These are phyloP conservation scores for Jordanella pulchra DNA, from an alignment of 2,797 vertebrate genomes.

Conservation along the genomic window DNA sequence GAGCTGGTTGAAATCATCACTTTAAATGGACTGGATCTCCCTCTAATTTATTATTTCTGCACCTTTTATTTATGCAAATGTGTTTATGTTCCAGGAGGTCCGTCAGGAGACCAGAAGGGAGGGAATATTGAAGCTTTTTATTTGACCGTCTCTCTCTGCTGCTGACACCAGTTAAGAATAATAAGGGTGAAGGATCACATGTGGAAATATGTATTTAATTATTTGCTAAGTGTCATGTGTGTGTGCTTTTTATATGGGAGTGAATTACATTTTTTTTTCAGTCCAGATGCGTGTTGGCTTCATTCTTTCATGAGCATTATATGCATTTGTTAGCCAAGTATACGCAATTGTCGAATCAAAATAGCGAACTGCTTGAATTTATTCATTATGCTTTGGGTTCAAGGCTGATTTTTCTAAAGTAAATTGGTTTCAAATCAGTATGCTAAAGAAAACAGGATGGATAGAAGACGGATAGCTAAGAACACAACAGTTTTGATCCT, in stretches of 20 bases:
- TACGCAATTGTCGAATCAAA: too few relatives aligned
- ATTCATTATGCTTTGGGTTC: neutral
- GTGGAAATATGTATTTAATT: conserved; percentile 36
- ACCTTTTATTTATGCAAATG: conserved; percentile 60
- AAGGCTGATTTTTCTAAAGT: too few relatives aligned
- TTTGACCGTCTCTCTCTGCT: conserved; percentile 29
- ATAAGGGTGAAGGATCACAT: conserved; percentile 29
- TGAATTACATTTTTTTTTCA: conserved; percentile 47
- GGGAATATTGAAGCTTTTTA: conserved; percentile 30
- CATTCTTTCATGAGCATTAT: neutral
- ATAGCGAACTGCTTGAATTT: neutral
- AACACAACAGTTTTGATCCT: too few relatives aligned
- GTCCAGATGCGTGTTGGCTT: conserved; percentile 16
- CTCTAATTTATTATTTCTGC: conserved; percentile 64
- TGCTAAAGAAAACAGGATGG: neutral
- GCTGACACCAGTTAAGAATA: conserved; percentile 25
- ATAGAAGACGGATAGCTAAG: too few relatives aligned
- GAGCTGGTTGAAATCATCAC: conserved; percentile 27
- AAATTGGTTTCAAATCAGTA: neutral
- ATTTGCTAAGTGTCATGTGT: conserved; percentile 56
- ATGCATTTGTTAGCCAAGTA: too few relatives aligned
- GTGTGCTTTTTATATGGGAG: conserved; percentile 61
- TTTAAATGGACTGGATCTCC: conserved; percentile 43
- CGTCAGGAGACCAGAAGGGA: conserved; percentile 34
- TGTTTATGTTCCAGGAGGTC: conserved; percentile 37